A percentile compares a stretch with the other conserved stretches of the same genome.
These are phyloP conservation scores for Ara ararauna DNA, from an alignment of 2,797 vertebrate genomes.

Conservation along the genomic window DNA sequence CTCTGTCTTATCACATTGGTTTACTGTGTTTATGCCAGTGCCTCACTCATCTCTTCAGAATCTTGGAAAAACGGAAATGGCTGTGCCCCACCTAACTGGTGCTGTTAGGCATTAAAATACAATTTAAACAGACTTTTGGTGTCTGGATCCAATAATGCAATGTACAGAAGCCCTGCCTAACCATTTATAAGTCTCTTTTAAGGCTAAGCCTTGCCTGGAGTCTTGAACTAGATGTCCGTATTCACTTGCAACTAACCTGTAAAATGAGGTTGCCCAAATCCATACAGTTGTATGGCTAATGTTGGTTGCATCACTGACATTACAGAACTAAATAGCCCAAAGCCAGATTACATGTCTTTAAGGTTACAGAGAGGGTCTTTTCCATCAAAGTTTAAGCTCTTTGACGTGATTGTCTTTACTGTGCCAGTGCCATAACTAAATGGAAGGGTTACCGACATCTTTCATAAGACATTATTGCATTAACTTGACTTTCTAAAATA, in stretches of 20 bases:
- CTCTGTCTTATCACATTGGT: rapidly evolving
- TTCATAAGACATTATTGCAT: background rate
- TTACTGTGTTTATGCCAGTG: background rate
- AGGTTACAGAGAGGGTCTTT: background rate
- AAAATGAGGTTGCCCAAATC: background rate
- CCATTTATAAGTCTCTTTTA: background rate
- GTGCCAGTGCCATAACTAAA: background rate
- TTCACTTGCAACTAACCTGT: background rate
- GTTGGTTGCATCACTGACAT: background rate
- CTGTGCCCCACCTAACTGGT: background rate
- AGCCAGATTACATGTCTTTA: background rate
- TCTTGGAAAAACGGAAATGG: background rate
- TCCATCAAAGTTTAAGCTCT: background rate
- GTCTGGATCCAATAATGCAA: background rate
- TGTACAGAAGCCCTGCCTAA: background rate
- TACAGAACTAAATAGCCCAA: background rate
- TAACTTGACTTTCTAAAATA: background rate
- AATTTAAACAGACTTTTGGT: background rate
- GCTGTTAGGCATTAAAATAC: background rate
- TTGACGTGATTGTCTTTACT: background rate
- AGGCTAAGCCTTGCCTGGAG: background rate
- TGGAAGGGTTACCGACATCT: background rate
- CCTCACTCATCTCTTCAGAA: background rate
- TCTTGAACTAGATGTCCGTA: background rate
- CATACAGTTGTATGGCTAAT: rapidly evolving